Percentiles rank a stretch among this genome's conserved stretches.
Conservation (phyloP, 2,113 vertebrate species). For the Miniopterus natalensis region DNA sequence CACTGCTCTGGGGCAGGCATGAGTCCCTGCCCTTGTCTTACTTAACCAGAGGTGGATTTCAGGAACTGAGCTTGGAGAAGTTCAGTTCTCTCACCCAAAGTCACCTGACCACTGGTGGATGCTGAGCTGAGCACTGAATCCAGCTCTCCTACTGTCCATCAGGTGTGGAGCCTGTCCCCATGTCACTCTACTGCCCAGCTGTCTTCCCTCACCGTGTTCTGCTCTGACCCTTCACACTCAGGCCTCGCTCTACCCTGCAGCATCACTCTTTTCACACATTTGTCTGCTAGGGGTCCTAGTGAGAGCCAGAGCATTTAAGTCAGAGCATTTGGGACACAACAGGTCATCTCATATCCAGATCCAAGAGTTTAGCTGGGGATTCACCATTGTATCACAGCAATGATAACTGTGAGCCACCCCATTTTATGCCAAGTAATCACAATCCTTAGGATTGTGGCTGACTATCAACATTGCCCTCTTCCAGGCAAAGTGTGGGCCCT, state of each 20-base stretch:
- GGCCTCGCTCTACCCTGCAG: accelerated
- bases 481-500: not conserved
- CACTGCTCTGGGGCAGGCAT: too few species aligned
- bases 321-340: not conserved
- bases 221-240: not conserved
- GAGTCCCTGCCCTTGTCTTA: not conserved
- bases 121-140: not conserved
- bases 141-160: not conserved
- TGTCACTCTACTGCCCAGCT: not conserved
- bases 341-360: not conserved
- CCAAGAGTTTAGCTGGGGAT: not conserved
- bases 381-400: not conserved
- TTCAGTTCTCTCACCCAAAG: not conserved
- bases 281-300: accelerated
- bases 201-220: not conserved
- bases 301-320: not conserved
- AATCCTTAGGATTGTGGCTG: not conserved
- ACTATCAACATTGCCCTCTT: not conserved
- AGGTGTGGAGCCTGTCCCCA: not conserved
- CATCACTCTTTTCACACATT: not conserved
- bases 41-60: not conserved
- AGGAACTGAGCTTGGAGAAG: not conserved
- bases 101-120: not conserved
- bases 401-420: not conserved
- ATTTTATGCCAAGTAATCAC: not conserved